phyloP scores from a whole-genome alignment of 1,140 invertebrate genomes.

The Bombus pyrosoma region DNA sequence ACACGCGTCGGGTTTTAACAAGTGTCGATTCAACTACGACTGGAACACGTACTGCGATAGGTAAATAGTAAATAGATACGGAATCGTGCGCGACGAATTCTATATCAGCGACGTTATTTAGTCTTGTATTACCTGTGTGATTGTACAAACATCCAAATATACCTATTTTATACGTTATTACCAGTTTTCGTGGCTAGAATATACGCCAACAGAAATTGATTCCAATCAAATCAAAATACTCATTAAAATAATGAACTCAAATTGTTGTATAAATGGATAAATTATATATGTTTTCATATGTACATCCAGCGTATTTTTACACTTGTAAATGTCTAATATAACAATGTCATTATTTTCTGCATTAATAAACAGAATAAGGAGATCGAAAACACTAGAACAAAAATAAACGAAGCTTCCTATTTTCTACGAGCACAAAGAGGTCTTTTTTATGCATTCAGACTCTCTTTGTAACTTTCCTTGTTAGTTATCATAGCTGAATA shows the following conservation, averaged over 20 bases:
- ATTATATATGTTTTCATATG: no score
- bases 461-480: neutral
- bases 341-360: no score
- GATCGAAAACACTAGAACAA: no score
- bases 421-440: no score
- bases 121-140: neutral
- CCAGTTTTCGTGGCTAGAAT: neutral
- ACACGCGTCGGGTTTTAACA: constrained; percentile 51
- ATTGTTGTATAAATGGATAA: neutral
- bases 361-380: no score
- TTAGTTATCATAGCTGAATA: neutral
- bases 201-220: neutral
- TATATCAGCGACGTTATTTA: constrained; percentile 24
- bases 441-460: no score
- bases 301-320: no score
- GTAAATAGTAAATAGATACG: constrained; percentile 16
- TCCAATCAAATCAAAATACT: neutral
- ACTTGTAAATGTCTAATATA: no score
- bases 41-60: constrained; percentile 27
- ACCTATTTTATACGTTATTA: neutral
- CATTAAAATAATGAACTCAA: neutral
- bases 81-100: constrained; percentile 5
- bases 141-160: neutral
- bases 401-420: no score
- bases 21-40: constrained; percentile 42